Conservation (phyloP, 2,797 vertebrate species). For the Oreochromis grahami region DNA sequence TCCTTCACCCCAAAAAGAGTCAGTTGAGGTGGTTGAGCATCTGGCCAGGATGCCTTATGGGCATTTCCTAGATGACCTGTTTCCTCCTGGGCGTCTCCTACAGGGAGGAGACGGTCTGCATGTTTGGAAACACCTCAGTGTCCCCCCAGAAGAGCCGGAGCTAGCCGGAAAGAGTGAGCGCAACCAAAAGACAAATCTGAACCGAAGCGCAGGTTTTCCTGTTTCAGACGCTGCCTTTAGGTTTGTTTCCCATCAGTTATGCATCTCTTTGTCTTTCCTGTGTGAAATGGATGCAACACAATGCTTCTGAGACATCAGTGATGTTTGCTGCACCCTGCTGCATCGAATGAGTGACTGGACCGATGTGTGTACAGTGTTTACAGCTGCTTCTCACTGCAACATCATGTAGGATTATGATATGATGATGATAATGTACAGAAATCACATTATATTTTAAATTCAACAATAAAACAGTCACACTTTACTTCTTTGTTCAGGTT, state of each 20-base stretch:
- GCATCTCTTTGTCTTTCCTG: background rate
- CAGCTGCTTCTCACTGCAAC: constrained; percentile 21
- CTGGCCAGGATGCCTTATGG: background rate
- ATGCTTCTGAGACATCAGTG: background rate
- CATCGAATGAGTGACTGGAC: background rate
- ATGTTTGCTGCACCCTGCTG: background rate
- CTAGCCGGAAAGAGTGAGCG: background rate
- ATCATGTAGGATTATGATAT: constrained; percentile 18
- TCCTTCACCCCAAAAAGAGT: background rate
- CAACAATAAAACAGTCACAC: constrained; percentile 60
- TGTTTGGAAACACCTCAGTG: background rate
- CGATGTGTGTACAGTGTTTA: constrained; percentile 28
- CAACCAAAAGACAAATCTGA: background rate
- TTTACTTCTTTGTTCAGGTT: background rate
- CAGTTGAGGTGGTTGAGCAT: no score
- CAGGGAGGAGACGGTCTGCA: background rate
- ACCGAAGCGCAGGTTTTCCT: fast-evolving
- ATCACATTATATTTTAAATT: constrained; percentile 76
- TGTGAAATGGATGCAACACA: background rate
- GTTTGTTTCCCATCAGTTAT: background rate
- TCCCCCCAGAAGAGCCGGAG: background rate
- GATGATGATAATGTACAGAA: constrained; percentile 68
- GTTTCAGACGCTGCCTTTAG: background rate
- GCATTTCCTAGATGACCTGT: background rate
- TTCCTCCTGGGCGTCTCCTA: background rate